phyloP scores from a whole-genome alignment of 1,140 invertebrate genomes.

The Aphidius gifuensis region DNA sequence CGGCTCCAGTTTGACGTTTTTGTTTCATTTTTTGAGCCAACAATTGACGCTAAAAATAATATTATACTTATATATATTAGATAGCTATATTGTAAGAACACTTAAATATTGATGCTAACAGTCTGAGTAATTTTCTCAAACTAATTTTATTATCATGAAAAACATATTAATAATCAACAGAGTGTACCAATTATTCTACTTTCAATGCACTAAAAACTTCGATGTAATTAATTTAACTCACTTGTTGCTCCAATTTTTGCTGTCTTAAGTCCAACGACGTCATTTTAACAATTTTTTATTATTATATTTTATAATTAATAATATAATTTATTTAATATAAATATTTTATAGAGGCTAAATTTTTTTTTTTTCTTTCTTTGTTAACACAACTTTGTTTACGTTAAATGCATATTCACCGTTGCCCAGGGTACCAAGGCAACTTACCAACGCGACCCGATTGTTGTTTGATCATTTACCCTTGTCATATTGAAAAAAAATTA shows the following conservation, averaged over 20 bases:
- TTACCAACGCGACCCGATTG: slow-evolving; percentile 10
- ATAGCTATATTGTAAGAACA: no score
- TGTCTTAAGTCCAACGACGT: slow-evolving; percentile 67
- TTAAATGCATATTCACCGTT: slow-evolving; percentile 37
- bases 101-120: no score
- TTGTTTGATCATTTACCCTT: not conserved
- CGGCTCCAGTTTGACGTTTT: slow-evolving; percentile 72
- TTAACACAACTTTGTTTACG: slow-evolving; percentile 42
- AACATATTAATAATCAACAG: slow-evolving; percentile 7
- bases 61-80: not conserved
- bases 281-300: slow-evolving; percentile 46
- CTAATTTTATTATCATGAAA: no score
- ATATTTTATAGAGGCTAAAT: slow-evolving; percentile 14
- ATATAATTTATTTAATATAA: slow-evolving; percentile 14
- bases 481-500: no score
- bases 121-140: no score
- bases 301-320: slow-evolving; percentile 17
- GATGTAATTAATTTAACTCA: slow-evolving; percentile 39
- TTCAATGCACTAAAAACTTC: no score
- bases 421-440: slow-evolving; percentile 40
- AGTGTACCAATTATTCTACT: no score
- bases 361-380: slow-evolving; percentile 9
- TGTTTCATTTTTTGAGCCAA: slow-evolving; percentile 86
- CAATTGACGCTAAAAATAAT: slow-evolving; percentile 69
- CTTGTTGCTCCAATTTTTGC: slow-evolving; percentile 76